Evolutionary conservation across 35 echinoderm and acorn worm species (phyloP).

Genomic region (Apostichopus japonicus): DNA sequence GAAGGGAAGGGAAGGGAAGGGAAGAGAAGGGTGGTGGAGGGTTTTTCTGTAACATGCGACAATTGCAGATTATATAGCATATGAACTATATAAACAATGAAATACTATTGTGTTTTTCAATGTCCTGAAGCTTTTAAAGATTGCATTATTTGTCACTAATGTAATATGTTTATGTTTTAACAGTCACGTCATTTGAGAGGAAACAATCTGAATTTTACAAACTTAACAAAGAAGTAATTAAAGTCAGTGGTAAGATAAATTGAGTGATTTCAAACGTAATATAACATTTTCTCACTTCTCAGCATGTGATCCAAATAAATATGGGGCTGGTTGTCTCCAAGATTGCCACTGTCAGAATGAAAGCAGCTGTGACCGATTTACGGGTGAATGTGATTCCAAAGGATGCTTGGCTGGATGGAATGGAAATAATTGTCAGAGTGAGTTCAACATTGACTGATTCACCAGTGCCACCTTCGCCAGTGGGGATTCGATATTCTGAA

Average conservation of each 20-base stretch:
- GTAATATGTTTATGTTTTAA: background rate
- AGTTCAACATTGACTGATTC: background rate
- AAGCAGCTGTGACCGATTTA: slow-evolving; percentile 51
- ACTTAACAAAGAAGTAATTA: no score
- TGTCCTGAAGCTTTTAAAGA: background rate
- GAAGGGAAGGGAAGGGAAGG: no score
- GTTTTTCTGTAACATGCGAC: no score
- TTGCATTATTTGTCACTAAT: background rate
- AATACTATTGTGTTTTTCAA: no score
- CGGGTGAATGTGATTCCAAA: slow-evolving; percentile 56
- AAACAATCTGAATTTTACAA: background rate
- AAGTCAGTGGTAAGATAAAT: background rate
- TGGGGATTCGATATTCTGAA: no score
- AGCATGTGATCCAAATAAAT: slow-evolving; percentile 59
- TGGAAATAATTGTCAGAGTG: slow-evolving; percentile 73
- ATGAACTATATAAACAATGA: no score
- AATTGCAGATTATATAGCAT: no score
- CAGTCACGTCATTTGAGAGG: background rate
- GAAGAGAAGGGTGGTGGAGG: no score
- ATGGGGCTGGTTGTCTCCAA: slow-evolving; percentile 65
- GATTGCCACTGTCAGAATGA: slow-evolving; percentile 59
- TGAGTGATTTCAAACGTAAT: background rate
- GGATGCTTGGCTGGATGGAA: slow-evolving; percentile 51
- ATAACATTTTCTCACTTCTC: background rate
- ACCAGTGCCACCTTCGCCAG: no score